Conservation (phyloP, 2,113 vertebrate species). For the Rynchops niger region DNA sequence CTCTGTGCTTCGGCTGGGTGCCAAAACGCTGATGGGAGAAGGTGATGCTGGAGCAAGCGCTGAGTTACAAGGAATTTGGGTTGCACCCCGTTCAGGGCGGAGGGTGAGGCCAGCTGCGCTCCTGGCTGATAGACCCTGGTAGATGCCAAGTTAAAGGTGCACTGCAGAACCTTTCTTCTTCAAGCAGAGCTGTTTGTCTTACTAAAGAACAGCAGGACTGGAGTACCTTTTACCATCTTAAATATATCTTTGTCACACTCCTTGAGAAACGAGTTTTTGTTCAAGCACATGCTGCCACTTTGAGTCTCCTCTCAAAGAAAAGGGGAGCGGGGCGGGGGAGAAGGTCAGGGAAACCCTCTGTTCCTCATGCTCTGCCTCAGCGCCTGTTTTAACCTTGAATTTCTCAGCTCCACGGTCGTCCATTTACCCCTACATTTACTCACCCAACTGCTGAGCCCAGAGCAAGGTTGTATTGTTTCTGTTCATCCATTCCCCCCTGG, state of each 20-base stretch:
- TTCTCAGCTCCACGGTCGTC: neutral
- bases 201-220: neutral
- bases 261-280: neutral
- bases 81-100: neutral
- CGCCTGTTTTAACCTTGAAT: neutral
- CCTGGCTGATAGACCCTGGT: neutral
- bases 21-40: neutral
- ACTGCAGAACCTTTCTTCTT: neutral
- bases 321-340: neutral
- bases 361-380: neutral
- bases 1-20: neutral
- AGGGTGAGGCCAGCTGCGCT: neutral
- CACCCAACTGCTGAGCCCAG: neutral
- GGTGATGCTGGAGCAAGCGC: neutral
- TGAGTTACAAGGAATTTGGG: neutral
- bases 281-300: neutral
- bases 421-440: neutral
- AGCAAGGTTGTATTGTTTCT: neutral
- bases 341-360: neutral
- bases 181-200: neutral
- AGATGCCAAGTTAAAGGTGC: neutral
- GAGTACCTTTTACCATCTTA: neutral
- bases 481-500: neutral
- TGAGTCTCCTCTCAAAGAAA: neutral
- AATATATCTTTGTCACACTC: neutral